A percentile compares a stretch with the other conserved stretches of the same genome.
Conservation (phyloP, 1,140 invertebrate genomes). For the Drosophila nasuta region DNA sequence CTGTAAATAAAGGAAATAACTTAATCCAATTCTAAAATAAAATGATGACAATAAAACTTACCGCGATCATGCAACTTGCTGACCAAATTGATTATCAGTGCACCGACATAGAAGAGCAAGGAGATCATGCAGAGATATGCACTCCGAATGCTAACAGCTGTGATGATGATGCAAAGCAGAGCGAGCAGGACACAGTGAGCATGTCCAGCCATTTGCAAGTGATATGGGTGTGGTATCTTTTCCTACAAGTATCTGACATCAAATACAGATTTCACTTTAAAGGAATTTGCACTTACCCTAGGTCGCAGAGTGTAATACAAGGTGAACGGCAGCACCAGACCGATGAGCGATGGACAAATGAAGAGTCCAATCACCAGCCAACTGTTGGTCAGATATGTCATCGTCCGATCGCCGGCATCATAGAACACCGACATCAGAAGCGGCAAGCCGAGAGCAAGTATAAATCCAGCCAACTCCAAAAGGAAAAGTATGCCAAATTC, state of each 20-base stretch:
- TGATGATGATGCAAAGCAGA: constrained; percentile 60
- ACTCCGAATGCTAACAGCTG: constrained; percentile 56
- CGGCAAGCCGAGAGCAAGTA: constrained; percentile 85
- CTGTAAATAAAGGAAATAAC: constrained; percentile 13
- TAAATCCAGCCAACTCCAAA: constrained; percentile 57
- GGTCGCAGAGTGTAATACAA: constrained; percentile 60
- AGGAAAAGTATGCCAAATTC: constrained; percentile 65
- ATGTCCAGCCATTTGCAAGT: constrained; percentile 68
- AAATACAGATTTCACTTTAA: no score
- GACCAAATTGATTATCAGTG: constrained; percentile 68
- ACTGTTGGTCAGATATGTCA: constrained; percentile 90
- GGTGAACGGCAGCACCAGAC: constrained; percentile 54
- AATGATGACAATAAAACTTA: neutral
- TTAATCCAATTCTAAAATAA: neutral
- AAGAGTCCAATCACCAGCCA: constrained; percentile 88
- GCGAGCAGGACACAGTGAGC: constrained; percentile 65
- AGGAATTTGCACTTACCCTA: constrained; percentile 86
- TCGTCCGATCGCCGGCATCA: constrained; percentile 85
- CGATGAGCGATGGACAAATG: constrained; percentile 86
- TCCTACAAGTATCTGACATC: constrained; percentile 32
- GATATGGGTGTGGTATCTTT: constrained; percentile 58
- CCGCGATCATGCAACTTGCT: constrained; percentile 75
- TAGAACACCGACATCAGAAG: constrained; percentile 85
- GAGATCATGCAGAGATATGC: constrained; percentile 72
- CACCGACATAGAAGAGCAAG: constrained; percentile 67